Evolutionary conservation across 2,888 invertebrate genomes (phyloP).

Genomic region (Chymomyza procnemis): DNA sequence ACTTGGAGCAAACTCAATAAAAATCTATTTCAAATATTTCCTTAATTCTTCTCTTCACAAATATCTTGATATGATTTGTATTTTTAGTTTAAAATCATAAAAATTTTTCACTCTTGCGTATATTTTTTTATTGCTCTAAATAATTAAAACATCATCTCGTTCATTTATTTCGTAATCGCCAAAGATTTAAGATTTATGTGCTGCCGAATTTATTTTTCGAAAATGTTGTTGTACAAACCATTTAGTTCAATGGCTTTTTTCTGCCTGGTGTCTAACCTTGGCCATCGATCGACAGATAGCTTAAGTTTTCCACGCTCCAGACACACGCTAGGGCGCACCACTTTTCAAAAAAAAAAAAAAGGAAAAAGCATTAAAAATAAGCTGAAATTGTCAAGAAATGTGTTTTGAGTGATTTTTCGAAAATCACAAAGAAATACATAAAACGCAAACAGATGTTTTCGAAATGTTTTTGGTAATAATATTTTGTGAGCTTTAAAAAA

Average conservation of each 20-base stretch:
- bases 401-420: slow-evolving; percentile 10
- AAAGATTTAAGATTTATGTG: neutral
- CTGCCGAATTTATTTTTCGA: neutral
- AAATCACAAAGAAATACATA: too few species aligned
- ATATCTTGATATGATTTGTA: neutral
- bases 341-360: neutral
- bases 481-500: slow-evolving; percentile 35
- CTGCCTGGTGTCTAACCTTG: slow-evolving; percentile 24
- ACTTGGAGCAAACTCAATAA: neutral
- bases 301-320: slow-evolving; percentile 48
- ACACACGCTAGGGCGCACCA: slow-evolving; percentile 25
- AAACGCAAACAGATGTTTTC: slow-evolving; percentile 50
- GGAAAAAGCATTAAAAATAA: slow-evolving; percentile 3
- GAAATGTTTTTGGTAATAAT: slow-evolving; percentile 41
- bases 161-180: slow-evolving; percentile 33
- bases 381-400: slow-evolving; percentile 45
- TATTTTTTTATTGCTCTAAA: slow-evolving; percentile 19
- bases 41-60: neutral
- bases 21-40: neutral
- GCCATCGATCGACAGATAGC: slow-evolving; percentile 29
- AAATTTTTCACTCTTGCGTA: neutral
- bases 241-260: slow-evolving; percentile 20
- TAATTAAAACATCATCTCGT: neutral
- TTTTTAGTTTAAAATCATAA: neutral
- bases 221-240: neutral